Conservation (phyloP, 2,113 vertebrate species). For the Chitala chitala region DNA sequence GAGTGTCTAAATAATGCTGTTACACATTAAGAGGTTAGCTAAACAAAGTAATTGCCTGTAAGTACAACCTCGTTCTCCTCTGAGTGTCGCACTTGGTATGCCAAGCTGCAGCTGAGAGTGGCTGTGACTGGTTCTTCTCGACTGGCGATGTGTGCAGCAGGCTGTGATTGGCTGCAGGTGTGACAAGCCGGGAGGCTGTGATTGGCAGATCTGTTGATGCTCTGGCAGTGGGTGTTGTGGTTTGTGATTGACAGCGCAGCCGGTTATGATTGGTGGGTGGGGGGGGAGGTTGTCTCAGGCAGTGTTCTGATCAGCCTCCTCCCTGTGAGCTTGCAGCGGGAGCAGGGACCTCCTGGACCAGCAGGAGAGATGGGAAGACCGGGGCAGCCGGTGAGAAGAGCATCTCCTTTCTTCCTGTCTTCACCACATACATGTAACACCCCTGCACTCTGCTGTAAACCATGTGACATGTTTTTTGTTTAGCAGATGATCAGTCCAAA, state of each 20-base stretch:
- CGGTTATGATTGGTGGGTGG: background rate
- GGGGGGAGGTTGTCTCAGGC: slow-evolving; percentile 19
- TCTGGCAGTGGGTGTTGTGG: background rate
- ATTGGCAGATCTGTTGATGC: slow-evolving; percentile 9
- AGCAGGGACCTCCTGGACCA: slow-evolving; percentile 62
- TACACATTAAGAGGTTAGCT: too few species aligned
- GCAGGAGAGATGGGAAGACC: slow-evolving; percentile 69
- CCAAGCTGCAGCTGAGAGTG: background rate
- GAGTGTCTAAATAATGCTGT: too few species aligned
- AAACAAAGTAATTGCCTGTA: too few species aligned
- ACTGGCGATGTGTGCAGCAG: too few species aligned
- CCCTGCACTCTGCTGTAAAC: background rate
- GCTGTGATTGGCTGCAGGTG: background rate
- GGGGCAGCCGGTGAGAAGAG: slow-evolving; percentile 64
- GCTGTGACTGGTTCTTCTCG: background rate
- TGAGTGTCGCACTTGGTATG: background rate
- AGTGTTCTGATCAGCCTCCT: slow-evolving; percentile 36
- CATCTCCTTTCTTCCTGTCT: background rate
- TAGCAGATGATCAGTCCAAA: too few species aligned
- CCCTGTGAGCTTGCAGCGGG: slow-evolving; percentile 64
- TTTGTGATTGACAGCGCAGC: background rate
- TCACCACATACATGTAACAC: background rate
- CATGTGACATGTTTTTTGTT: too few species aligned
- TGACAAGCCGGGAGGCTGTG: background rate
- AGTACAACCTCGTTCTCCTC: too few species aligned